phyloP scores from a whole-genome alignment of 2,797 vertebrate species.

The Oryzias dopingdopingensis region DNA sequence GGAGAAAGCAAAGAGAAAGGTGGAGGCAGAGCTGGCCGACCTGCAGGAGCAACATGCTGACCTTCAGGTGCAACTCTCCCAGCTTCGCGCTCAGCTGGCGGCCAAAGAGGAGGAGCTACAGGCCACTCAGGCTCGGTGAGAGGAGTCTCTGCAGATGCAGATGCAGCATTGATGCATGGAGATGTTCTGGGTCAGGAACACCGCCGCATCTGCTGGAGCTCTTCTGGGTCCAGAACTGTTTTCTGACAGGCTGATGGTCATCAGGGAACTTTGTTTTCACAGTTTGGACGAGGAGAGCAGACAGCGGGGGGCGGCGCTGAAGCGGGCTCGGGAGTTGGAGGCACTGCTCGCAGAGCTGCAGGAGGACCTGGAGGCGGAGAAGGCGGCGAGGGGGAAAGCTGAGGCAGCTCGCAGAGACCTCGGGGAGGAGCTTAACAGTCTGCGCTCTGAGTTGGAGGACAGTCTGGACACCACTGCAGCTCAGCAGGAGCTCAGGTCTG shows the following conservation, averaged over 20 bases:
- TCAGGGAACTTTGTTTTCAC: neutral
- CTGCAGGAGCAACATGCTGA: conserved; percentile 91
- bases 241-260: neutral
- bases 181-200: no score
- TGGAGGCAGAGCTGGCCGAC: conserved; percentile 88
- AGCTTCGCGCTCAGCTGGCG: conserved; percentile 86
- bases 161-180: neutral
- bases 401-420: conserved; percentile 91
- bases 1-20: conserved; percentile 93
- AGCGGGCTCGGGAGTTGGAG: conserved; percentile 92
- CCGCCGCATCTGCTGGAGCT: no score
- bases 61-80: conserved; percentile 87
- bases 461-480: conserved; percentile 94
- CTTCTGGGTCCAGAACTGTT: no score
- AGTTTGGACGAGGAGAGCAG: conserved; percentile 90
- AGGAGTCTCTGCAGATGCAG: no score
- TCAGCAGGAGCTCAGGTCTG: conserved; percentile 92
- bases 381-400: conserved; percentile 84
- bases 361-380: conserved; percentile 91
- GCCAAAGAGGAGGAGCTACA: conserved; percentile 94
- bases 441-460: conserved; percentile 93
- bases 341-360: conserved; percentile 88
- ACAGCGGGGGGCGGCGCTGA: conserved; percentile 87
- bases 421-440: conserved; percentile 90
- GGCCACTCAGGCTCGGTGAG: conserved; percentile 84